These are phyloP conservation scores for Mythimna ferrago DNA, from an alignment of 2,888 invertebrate species.

Conservation along the genomic window DNA sequence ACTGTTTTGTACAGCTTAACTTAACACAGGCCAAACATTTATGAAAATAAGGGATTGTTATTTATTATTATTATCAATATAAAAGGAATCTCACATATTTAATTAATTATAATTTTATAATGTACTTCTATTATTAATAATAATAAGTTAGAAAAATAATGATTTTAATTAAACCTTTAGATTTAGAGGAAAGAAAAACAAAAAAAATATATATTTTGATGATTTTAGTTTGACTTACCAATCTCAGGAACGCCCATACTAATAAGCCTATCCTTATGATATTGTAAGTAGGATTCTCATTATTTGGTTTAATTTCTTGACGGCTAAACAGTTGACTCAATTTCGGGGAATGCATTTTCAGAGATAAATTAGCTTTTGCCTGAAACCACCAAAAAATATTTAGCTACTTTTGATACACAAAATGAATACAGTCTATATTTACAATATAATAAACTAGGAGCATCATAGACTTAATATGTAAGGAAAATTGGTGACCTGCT, in stretches of 20 bases:
- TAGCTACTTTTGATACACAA: background rate
- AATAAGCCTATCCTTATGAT: background rate
- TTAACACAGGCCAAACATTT: no score
- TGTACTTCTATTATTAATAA: no score
- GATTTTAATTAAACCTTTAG: background rate
- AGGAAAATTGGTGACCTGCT: background rate
- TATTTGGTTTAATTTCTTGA: background rate
- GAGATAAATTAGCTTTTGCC: background rate
- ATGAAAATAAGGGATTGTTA: no score
- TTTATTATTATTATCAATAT: no score
- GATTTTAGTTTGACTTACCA: slow-evolving; percentile 16
- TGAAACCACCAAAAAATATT: background rate
- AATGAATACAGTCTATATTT: background rate
- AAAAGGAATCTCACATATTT: no score
- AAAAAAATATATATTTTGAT: background rate
- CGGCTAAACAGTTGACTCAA: background rate
- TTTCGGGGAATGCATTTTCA: slow-evolving; percentile 16
- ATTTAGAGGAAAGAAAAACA: background rate
- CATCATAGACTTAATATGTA: no score
- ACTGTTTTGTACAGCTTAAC: no score
- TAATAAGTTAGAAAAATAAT: no score
- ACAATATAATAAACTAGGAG: no score
- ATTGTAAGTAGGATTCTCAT: background rate
- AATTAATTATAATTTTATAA: no score
- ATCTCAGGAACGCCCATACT: slow-evolving; percentile 9